Evolutionary conservation across 2,888 invertebrate genomes (phyloP).

Genomic region (Chalcis sispes): DNA sequence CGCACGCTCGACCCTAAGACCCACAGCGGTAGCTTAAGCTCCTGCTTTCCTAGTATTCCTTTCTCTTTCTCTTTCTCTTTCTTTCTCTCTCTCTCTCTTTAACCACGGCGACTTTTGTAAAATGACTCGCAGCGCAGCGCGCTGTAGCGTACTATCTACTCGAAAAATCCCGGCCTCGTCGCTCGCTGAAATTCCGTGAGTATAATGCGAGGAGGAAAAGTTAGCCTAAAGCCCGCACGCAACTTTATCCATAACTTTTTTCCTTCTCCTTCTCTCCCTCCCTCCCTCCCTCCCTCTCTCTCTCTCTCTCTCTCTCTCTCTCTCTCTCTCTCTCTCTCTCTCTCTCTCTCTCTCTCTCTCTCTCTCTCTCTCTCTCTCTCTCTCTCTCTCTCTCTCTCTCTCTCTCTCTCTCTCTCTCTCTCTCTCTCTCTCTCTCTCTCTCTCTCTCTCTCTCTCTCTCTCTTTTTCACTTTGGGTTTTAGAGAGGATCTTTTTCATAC

Average conservation of each 20-base stretch:
- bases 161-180: too few species aligned
- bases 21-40: too few species aligned
- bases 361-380: slow-evolving; percentile 1
- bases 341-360: slow-evolving; percentile 3
- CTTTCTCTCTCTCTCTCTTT: too few species aligned
- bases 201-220: background rate
- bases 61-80: too few species aligned
- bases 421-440: slow-evolving; percentile 5
- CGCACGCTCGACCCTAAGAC: too few species aligned
- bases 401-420: slow-evolving; percentile 3
- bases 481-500: background rate
- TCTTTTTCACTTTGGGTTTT: background rate
- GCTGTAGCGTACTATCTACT: too few species aligned
- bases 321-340: slow-evolving; percentile 4
- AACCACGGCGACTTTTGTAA: background rate
- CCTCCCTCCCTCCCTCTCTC: slow-evolving; percentile 1
- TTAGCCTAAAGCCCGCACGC: background rate
- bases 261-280: too few species aligned
- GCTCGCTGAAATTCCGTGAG: background rate
- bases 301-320: slow-evolving; percentile 1
- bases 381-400: slow-evolving; percentile 4
- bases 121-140: background rate
- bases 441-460: slow-evolving; percentile 2
- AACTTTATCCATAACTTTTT: slow-evolving; percentile 13
- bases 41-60: too few species aligned